phyloP scores from a whole-genome alignment of 2,888 invertebrate species.

The Drosophila mettleri region DNA sequence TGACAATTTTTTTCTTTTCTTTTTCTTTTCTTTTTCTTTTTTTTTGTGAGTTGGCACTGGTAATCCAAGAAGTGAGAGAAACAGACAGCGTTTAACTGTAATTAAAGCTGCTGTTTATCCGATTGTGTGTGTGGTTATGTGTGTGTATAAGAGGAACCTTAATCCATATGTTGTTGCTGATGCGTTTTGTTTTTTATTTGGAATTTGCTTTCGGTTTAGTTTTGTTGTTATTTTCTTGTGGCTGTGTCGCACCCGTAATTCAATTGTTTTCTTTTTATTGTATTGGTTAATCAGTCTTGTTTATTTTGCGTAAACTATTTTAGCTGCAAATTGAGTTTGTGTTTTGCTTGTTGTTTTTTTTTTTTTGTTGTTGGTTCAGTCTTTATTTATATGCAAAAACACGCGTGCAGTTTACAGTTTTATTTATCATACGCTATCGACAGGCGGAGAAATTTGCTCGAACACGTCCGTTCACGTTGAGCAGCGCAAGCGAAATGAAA shows the following conservation, averaged over 20 bases:
- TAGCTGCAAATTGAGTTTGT: conserved; percentile 58
- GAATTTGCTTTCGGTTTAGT: conserved; percentile 30
- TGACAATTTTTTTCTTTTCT: conserved; percentile 51
- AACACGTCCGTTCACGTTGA: conserved; percentile 67
- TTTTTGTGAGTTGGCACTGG: conserved; percentile 78
- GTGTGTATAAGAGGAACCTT: conserved; percentile 79
- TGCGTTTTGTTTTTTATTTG: conserved; percentile 24
- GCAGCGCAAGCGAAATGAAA: conserved; percentile 65
- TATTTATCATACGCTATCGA: conserved; percentile 31
- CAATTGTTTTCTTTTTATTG: conserved; percentile 52
- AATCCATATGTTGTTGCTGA: conserved; percentile 79
- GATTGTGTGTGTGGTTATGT: conserved; percentile 38
- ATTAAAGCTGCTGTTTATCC: conserved; percentile 75
- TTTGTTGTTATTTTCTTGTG: conserved; percentile 22
- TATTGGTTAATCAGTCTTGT: conserved; percentile 77
- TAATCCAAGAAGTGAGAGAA: conserved; percentile 79
- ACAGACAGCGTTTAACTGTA: conserved; percentile 59
- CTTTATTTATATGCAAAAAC: conserved; percentile 49
- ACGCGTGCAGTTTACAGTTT: conserved; percentile 51
- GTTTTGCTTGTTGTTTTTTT: conserved; percentile 29
- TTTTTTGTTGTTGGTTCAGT: conserved; percentile 59
- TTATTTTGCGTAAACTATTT: conserved; percentile 42
- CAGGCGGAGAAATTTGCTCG: conserved; percentile 39
- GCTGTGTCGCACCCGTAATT: conserved; percentile 50
- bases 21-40: conserved; percentile 38